These are phyloP conservation scores for Eulemur mongoz DNA, from an alignment of 2,797 vertebrate genomes.

Conservation along the genomic window DNA sequence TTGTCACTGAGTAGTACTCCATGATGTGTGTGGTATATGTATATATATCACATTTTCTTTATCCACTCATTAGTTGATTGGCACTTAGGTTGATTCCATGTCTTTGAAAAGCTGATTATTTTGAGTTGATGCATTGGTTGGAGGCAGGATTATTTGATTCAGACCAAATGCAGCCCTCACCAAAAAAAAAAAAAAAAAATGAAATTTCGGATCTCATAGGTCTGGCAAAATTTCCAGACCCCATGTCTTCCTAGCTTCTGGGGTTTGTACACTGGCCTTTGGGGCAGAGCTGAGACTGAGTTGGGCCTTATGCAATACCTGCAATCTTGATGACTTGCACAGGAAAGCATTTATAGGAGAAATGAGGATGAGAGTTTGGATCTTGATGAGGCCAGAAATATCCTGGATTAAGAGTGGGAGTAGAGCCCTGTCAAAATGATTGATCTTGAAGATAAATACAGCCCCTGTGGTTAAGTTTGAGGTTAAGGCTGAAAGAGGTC, in stretches of 20 bases:
- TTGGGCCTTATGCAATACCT: not conserved
- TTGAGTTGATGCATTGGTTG: not conserved
- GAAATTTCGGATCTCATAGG: not conserved
- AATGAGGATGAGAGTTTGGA: not conserved
- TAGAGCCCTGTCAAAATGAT: not conserved
- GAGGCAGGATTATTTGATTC: not conserved
- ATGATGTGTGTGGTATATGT: not conserved
- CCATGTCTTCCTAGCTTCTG: not conserved
- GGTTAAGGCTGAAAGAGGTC: not conserved
- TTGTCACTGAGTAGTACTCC: not conserved
- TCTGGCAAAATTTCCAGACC: not conserved
- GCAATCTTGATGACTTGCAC: not conserved
- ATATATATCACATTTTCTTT: not conserved
- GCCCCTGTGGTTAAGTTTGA: not conserved
- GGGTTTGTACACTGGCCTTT: not conserved
- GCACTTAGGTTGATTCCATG: not conserved
- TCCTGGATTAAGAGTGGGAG: not conserved
- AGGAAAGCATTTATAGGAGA: not conserved
- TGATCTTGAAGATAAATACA: not conserved
- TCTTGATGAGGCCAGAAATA: not conserved
- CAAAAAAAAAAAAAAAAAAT: not conserved
- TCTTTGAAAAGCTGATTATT: slow-evolving; percentile 15
- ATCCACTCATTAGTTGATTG: not conserved
- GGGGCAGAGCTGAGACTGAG: not conserved
- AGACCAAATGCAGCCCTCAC: not conserved